phyloP scores from a whole-genome alignment of 2,888 invertebrate genomes.

The Drosophila peninsularis region DNA sequence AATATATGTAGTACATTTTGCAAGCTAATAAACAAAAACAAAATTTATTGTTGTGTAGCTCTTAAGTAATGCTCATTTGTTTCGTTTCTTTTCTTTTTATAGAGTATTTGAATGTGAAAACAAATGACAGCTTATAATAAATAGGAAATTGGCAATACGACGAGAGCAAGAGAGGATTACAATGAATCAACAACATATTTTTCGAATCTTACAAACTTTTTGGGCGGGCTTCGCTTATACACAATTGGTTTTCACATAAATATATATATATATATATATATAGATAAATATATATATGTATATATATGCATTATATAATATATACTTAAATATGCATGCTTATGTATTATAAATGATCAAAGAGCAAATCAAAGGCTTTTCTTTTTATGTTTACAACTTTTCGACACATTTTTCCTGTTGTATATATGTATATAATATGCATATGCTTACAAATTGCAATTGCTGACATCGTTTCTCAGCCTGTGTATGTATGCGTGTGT shows the following conservation, averaged over 20 bases:
- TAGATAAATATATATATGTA: conserved; percentile 16
- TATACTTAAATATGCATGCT: conserved; percentile 66
- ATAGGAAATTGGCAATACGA: conserved; percentile 79
- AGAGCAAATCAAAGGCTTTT: conserved; percentile 71
- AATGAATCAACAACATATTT: conserved; percentile 67
- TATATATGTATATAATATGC: conserved; percentile 3
- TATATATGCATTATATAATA: conserved; percentile 50
- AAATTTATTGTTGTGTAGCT: conserved; percentile 51
- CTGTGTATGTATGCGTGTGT: conserved; percentile 31
- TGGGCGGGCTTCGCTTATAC: conserved; percentile 80
- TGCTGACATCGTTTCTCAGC: conserved; percentile 33
- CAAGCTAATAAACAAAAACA: conserved; percentile 44
- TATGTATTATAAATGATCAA: conserved; percentile 64
- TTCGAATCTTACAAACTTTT: conserved; percentile 43
- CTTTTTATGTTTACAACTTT: conserved; percentile 48
- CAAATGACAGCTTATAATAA: conserved; percentile 54
- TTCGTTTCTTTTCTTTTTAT: conserved; percentile 40
- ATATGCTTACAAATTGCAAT: conserved; percentile 53
- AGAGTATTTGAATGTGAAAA: conserved; percentile 66
- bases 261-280: conserved; percentile 25
- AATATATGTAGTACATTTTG: conserved; percentile 30
- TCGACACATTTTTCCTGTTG: conserved; percentile 31
- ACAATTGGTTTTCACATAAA: conserved; percentile 59
- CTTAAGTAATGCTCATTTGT: conserved; percentile 68
- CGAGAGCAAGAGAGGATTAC: conserved; percentile 80